Percentiles rank a stretch among this genome's conserved stretches.
Evolutionary conservation across 2,888 invertebrate genomes (phyloP).

Genomic region (Helobdella robusta): DNA sequence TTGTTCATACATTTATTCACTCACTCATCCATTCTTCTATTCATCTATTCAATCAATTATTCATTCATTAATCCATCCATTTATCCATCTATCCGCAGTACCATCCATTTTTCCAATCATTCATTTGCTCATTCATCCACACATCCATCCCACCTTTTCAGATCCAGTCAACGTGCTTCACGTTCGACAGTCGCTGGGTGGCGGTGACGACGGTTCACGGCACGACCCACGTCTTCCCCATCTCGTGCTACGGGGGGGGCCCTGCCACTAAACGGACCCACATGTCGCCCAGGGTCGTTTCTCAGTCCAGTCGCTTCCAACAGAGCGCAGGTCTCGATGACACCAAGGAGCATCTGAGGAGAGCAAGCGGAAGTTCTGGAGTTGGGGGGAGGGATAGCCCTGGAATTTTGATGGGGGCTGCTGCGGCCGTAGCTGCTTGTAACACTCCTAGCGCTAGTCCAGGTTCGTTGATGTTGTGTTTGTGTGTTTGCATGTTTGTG

Average conservation of each 20-base stretch:
- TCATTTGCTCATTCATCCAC: background rate
- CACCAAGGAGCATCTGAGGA: constrained; percentile 22
- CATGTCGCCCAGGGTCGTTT: constrained; percentile 39
- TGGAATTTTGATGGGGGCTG: constrained; percentile 38
- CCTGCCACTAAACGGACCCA: constrained; percentile 55
- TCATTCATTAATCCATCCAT: background rate
- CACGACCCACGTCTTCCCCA: constrained; percentile 92
- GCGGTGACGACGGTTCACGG: constrained; percentile 87
- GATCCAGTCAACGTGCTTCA: constrained; percentile 77
- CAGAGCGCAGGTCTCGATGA: constrained; percentile 78
- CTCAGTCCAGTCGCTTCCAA: constrained; percentile 81
- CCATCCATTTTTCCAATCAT: background rate
- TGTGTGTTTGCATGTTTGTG: too few relatives aligned
- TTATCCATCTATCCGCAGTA: background rate
- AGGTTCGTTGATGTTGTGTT: constrained; percentile 30
- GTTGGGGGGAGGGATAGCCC: constrained; percentile 67
- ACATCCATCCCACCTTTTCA: constrained; percentile 35
- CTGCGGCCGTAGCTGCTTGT: constrained; percentile 38
- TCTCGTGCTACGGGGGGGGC: constrained; percentile 86
- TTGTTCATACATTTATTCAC: background rate
- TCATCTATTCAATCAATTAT: background rate
- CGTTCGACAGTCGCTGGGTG: constrained; percentile 87
- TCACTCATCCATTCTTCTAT: background rate
- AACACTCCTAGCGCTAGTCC: constrained; percentile 46
- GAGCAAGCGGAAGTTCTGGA: too few relatives aligned